Conservation (phyloP, 2,888 invertebrate genomes). For the Ophion obscuratus region DNA sequence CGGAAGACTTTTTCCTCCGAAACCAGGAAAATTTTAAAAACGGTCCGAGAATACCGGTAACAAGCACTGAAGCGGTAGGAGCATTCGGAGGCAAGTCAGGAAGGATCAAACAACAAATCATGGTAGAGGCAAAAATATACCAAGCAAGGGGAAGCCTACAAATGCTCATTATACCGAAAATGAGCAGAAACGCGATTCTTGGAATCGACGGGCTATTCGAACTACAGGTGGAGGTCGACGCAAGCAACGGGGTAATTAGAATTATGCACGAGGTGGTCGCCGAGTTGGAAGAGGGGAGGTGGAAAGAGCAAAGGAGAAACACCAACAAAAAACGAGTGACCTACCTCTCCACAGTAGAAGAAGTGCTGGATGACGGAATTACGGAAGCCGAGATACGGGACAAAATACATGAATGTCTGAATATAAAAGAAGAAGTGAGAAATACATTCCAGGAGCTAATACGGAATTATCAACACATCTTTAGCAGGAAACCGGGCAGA, state of each 20-base stretch:
- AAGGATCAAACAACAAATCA: not conserved
- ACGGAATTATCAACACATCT: not conserved
- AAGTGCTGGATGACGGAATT: not conserved
- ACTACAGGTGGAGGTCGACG: too few relatives aligned
- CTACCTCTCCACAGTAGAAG: too few relatives aligned
- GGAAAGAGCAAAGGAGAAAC: too few relatives aligned
- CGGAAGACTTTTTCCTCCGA: not conserved
- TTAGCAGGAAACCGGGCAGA: not conserved
- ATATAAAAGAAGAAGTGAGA: not conserved
- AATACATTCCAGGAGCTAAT: not conserved
- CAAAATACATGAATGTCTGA: not conserved
- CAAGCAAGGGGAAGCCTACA: not conserved
- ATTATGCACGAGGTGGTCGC: too few relatives aligned
- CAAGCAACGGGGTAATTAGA: too few relatives aligned
- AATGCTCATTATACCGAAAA: not conserved
- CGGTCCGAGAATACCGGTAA: not conserved
- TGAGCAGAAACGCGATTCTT: too few relatives aligned
- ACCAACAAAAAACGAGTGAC: too few relatives aligned
- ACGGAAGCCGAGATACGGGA: not conserved
- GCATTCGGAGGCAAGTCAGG: not conserved
- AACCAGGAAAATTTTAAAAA: not conserved
- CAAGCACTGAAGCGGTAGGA: not conserved
- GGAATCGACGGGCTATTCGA: too few relatives aligned
- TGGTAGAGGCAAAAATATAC: not conserved
- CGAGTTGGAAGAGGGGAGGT: too few relatives aligned